These are phyloP conservation scores for Sminthopsis crassicaudata DNA, from an alignment of 2,113 vertebrate species.

Conservation along the genomic window DNA sequence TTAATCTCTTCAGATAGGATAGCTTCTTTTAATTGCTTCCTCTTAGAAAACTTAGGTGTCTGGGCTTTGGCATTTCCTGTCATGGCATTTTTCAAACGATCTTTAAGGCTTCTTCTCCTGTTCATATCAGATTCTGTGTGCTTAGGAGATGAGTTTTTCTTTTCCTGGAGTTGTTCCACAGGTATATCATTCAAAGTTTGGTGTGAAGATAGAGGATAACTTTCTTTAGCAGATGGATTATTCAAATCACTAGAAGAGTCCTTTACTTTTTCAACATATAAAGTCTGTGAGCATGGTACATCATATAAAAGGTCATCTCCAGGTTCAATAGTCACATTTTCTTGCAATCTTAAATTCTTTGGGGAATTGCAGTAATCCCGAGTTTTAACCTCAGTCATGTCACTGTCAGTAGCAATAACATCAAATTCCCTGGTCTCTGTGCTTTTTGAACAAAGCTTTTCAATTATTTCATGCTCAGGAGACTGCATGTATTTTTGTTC, in stretches of 20 bases:
- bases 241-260: slow-evolving; percentile 23
- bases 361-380: neutral
- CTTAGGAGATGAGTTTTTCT: slow-evolving; percentile 20
- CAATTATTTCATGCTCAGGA: slow-evolving; percentile 5
- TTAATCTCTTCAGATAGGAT: slow-evolving; percentile 90
- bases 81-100: slow-evolving; percentile 92
- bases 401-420: neutral
- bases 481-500: slow-evolving; percentile 80
- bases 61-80: slow-evolving; percentile 90
- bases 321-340: neutral
- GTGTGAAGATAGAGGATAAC: neutral
- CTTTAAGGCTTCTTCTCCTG: slow-evolving; percentile 87
- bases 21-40: slow-evolving; percentile 87
- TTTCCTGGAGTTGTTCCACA: slow-evolving; percentile 6
- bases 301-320: slow-evolving; percentile 79
- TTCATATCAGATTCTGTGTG: slow-evolving; percentile 43
- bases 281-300: slow-evolving; percentile 87
- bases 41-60: slow-evolving; percentile 84
- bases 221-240: neutral
- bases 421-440: neutral
- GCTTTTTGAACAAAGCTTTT: slow-evolving; percentile 35
- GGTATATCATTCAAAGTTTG: slow-evolving; percentile 26
- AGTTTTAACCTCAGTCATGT: neutral
- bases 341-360: neutral
- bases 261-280: slow-evolving; percentile 74